Evolutionary conservation across 2,888 invertebrate genomes (phyloP).

Genomic region (Caenorhabditis sp.): DNA sequence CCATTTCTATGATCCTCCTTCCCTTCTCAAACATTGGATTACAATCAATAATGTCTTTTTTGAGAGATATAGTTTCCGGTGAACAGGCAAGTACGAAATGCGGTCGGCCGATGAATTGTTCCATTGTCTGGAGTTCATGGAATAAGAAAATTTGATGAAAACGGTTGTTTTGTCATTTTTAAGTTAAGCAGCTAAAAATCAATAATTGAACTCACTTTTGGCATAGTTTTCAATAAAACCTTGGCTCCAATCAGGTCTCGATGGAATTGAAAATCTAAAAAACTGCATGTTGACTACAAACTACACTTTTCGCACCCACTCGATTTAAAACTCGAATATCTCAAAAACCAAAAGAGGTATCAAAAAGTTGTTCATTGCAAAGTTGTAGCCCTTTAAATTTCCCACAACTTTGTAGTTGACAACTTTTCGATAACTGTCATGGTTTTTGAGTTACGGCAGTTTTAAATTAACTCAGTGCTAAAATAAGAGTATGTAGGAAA

Average conservation of each 20-base stretch:
- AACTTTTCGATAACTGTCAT: too few species aligned
- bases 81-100: constrained; percentile 22
- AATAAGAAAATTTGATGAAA: neutral
- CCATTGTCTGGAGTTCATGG: constrained; percentile 34
- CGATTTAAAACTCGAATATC: too few species aligned
- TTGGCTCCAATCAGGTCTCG: constrained; percentile 37
- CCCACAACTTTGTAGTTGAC: too few species aligned
- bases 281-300: too few species aligned
- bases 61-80: constrained; percentile 22
- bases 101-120: constrained; percentile 32
- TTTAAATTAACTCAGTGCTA: too few species aligned
- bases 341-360: too few species aligned
- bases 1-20: neutral
- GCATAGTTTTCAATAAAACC: neutral
- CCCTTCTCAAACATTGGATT: constrained; percentile 26
- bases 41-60: constrained; percentile 37
- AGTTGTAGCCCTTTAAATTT: too few species aligned
- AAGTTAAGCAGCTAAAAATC: too few species aligned
- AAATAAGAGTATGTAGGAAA: too few species aligned
- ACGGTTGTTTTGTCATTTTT: neutral
- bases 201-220: constrained; percentile 6
- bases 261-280: constrained; percentile 46
- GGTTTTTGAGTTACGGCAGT: too few species aligned
- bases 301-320: too few species aligned
- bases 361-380: too few species aligned